Base-by-base conservation (phyloP, 2,888 invertebrate species). In the Andricus quercusramuli region DNA sequence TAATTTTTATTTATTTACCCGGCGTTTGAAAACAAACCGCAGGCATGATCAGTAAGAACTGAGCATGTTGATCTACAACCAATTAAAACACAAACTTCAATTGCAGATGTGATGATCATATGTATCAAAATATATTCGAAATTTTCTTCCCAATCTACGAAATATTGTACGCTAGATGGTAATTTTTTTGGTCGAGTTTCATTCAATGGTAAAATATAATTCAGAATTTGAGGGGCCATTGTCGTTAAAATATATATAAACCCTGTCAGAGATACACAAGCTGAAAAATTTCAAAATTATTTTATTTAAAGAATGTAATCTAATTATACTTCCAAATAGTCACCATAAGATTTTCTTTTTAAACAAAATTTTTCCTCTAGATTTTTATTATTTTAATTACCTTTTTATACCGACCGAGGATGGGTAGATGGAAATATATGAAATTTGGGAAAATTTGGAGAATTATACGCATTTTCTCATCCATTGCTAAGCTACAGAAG, bases 141-240 rank as follows among this genome's bases (percentile, higher is more conserved):
- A 65, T 81, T 77, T 9, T 79, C 64, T 20, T 65, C 65, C 64
- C 68, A 77, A 70, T 79, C 56, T 5, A 81, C 9, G 41, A 68
- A 47, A 65, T 66, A 79, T 77, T 79, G 68, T 3, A 29, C 79
- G 13, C 65, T 29, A 3, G 65, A 68, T 15, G 65, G 4, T 41
- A 59, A 15, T 70, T 67, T n/a, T 65, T 79, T 77, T 11, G 37
- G 37, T 22, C 81, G 79, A 11, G 79, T 77, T 70, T 79, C 77
- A 65, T 81, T 81, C 11, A 81, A n/a, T 11, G 81, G 81, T 47
- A 79, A 25, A 47, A 79, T 65, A 0, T 70, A 3, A 22, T 81
- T 68, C 2, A 81, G n/a, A 44, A 81, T 25, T 56, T 41, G 20
- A 64, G 81, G 79, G 9, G 77, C 1, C 20, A 81, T 15, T 68